phyloP scores from a whole-genome alignment of 2,113 vertebrate genomes.

The Sterrhoptilus dennistouni region DNA sequence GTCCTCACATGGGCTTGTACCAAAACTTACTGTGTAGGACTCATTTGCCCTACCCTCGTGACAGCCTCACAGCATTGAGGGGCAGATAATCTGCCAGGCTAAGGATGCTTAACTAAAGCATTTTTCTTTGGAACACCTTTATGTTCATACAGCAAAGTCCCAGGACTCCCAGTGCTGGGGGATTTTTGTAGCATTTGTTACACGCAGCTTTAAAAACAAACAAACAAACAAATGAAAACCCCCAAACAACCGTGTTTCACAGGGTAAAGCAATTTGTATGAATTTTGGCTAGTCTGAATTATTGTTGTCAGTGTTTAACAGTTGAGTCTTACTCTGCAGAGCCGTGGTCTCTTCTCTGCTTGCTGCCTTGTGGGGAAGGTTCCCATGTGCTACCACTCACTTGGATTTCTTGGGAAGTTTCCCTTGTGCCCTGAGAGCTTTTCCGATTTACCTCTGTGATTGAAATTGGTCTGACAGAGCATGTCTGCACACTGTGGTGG shows the following conservation, averaged over 20 bases:
- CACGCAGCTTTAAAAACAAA: not conserved
- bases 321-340: not conserved
- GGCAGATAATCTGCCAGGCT: not conserved
- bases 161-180: not conserved
- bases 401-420: not conserved
- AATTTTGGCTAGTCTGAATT: not conserved
- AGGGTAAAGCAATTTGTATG: not conserved
- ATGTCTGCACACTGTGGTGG: not conserved
- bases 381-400: not conserved
- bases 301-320: not conserved
- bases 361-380: not conserved
- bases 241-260: not conserved
- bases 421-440: not conserved
- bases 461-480: slow-evolving; percentile 10
- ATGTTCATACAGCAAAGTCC: not conserved
- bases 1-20: not conserved
- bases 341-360: not conserved
- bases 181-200: not conserved
- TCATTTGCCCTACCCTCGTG: not conserved
- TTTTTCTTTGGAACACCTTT: not conserved
- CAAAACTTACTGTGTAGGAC: not conserved
- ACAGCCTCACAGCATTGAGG: not conserved
- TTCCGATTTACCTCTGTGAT: not conserved
- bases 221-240: too few relatives aligned
- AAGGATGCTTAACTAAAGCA: not conserved